A percentile compares a stretch with the other conserved stretches of the same genome.
Conservation (phyloP, 1,140 invertebrate species). For the Drosophila pseudoobscura region DNA sequence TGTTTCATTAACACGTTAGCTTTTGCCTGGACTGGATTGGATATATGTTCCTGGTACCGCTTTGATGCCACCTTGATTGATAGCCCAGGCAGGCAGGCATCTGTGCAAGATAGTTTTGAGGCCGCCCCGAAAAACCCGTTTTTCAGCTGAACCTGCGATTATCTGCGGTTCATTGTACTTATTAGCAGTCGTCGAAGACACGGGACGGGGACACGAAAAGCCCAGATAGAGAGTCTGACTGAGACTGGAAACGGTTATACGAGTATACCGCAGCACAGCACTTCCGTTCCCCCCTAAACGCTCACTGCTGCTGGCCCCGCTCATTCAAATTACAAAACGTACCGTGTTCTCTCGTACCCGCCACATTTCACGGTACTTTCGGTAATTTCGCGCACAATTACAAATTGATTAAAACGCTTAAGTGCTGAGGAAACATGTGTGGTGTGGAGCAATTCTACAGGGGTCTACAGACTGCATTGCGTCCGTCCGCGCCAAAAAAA, state of each 20-base stretch:
- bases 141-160: constrained; percentile 60
- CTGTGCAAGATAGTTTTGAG: constrained; percentile 40
- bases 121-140: constrained; percentile 61
- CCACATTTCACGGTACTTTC: constrained; percentile 45
- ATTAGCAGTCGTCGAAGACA: constrained; percentile 35
- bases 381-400: constrained; percentile 43
- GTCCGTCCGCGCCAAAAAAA: too few species aligned
- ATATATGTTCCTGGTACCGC: constrained; percentile 34
- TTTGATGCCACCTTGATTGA: constrained; percentile 61
- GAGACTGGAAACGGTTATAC: constrained; percentile 4
- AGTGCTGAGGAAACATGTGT: constrained; percentile 6
- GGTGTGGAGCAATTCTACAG: not conserved
- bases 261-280: not conserved
- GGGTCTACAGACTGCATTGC: too few species aligned
- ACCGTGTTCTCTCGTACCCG: constrained; percentile 9
- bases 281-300: constrained; percentile 9
- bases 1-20: constrained; percentile 23
- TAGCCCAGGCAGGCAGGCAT: constrained; percentile 27
- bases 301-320: constrained; percentile 21
- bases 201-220: constrained; percentile 36
- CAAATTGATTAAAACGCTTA: constrained; percentile 3
- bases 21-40: not conserved
- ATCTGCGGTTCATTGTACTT: constrained; percentile 76
- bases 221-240: constrained; percentile 14
- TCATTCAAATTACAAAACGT: constrained; percentile 29